Percentiles rank a stretch among this genome's conserved stretches.
Conservation (phyloP, 2,888 invertebrate species). For the Cheilosia urbana region DNA sequence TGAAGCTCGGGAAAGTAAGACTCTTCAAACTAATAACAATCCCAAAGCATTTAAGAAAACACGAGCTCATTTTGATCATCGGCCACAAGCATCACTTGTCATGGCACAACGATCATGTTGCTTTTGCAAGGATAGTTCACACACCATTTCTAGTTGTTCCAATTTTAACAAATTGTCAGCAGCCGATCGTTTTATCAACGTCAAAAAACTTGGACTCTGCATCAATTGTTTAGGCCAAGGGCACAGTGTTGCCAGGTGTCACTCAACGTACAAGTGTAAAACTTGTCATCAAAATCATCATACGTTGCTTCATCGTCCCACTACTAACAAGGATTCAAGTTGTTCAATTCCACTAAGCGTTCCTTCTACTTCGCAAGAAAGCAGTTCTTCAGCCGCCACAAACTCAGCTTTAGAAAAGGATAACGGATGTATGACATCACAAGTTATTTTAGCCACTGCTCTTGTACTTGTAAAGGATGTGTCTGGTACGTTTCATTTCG, state of each 20-base stretch:
- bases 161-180: slow-evolving; percentile 10
- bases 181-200: slow-evolving; percentile 29
- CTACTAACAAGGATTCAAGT: neutral
- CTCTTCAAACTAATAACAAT: too few species aligned
- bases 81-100: slow-evolving; percentile 14
- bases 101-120: slow-evolving; percentile 16
- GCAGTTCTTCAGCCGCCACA: neutral
- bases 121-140: slow-evolving; percentile 26
- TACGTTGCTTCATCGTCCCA: neutral
- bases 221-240: slow-evolving; percentile 59
- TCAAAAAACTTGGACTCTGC: slow-evolving; percentile 46
- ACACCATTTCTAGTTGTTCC: slow-evolving; percentile 38
- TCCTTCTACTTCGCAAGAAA: neutral
- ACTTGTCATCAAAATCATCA: too few species aligned
- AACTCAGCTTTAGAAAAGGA: neutral
- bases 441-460: too few species aligned
- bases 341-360: neutral
- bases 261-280: too few species aligned
- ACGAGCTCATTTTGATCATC: too few species aligned
- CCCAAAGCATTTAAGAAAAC: too few species aligned
- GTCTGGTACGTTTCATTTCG: slow-evolving; percentile 26
- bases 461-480: neutral
- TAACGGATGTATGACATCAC: neutral
- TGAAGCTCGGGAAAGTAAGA: too few species aligned
- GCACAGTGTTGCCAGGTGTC: slow-evolving; percentile 40